A percentile compares a stretch with the other conserved stretches of the same genome.
phyloP scores from a whole-genome alignment of 2,797 vertebrate genomes.

The Neosilurus hyrtlii region DNA sequence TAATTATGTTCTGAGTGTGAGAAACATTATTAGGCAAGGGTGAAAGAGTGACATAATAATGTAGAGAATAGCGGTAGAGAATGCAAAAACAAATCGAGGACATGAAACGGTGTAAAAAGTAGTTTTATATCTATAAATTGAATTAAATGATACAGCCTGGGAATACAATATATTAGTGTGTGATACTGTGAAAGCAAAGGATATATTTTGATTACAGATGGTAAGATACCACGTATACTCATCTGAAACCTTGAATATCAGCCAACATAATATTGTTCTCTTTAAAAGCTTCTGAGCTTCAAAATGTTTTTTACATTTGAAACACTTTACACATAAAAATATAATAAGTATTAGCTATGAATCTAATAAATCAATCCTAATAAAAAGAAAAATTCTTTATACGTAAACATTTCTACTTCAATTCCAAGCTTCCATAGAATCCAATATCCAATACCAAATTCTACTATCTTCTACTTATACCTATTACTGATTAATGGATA shows the following conservation, averaged over 20 bases:
- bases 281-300: not conserved
- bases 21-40: not conserved
- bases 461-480: too few species aligned
- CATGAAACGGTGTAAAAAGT: not conserved
- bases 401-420: not conserved
- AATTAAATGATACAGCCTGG: not conserved
- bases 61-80: not conserved
- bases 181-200: not conserved
- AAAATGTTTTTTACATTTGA: not conserved
- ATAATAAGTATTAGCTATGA: not conserved
- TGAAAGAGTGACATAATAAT: not conserved
- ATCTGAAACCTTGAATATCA: not conserved
- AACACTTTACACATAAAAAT: not conserved
- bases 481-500: not conserved
- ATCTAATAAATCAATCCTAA: not conserved
- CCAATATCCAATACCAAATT: not conserved
- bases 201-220: not conserved
- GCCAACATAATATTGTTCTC: not conserved
- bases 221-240: not conserved
- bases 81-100: not conserved
- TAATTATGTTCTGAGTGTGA: constrained; percentile 31
- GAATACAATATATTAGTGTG: not conserved
- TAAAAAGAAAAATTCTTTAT: not conserved
- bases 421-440: not conserved
- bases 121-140: not conserved